Evolutionary conservation across 2,797 vertebrate species (phyloP).

Genomic region (Chelonia mydas): DNA sequence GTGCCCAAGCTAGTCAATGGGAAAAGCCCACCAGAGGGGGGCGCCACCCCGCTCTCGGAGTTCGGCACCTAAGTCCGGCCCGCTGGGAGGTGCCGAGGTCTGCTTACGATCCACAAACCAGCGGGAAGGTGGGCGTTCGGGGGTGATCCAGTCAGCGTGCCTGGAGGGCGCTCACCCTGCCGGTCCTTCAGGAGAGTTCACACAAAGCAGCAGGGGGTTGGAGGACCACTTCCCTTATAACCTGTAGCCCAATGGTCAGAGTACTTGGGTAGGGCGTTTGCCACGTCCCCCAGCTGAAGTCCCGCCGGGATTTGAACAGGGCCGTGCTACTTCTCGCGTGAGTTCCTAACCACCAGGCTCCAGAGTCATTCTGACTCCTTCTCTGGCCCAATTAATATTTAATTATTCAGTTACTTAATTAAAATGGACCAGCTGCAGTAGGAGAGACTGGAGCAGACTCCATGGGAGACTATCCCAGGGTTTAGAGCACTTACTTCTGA

Average conservation of each 20-base stretch:
- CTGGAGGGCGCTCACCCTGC: not conserved
- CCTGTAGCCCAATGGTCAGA: not conserved
- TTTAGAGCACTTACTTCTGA: not conserved
- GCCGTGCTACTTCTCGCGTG: not conserved
- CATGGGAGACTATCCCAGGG: not conserved
- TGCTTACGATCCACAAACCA: not conserved
- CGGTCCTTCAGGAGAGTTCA: not conserved
- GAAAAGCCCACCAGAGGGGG: not conserved
- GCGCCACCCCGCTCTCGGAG: fast-evolving
- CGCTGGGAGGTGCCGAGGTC: not conserved
- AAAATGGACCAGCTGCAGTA: not conserved
- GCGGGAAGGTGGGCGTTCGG: not conserved
- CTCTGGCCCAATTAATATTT: not conserved
- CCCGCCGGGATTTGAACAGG: not conserved
- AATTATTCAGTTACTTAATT: not conserved
- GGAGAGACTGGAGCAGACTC: not conserved
- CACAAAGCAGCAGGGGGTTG: not conserved
- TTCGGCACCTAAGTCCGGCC: not conserved
- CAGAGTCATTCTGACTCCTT: not conserved
- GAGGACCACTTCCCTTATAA: not conserved
- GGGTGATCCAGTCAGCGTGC: not conserved
- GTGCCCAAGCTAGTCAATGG: not conserved
- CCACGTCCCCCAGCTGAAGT: too few species aligned
- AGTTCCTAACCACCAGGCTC: too few species aligned
- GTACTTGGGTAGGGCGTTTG: fast-evolving